Evolutionary conservation across 1,140 invertebrate genomes (phyloP).

Genomic region (Drosophila novamexicana): DNA sequence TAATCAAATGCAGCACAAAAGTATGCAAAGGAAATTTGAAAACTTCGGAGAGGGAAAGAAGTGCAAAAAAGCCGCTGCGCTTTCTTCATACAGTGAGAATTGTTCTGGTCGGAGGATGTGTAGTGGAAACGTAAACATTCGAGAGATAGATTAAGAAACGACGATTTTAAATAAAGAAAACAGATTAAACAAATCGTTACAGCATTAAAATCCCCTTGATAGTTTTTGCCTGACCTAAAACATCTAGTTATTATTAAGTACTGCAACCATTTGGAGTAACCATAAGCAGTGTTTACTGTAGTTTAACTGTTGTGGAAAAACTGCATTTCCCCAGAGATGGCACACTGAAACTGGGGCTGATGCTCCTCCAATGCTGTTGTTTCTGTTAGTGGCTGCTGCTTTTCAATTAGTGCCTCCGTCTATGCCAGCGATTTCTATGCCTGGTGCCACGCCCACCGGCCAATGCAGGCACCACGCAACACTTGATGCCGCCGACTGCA

Average conservation of each 20-base stretch:
- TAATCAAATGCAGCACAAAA: slow-evolving; percentile 78
- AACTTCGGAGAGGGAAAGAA: slow-evolving; percentile 8
- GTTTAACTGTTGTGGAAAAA: slow-evolving; percentile 26
- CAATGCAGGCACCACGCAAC: slow-evolving; percentile 36
- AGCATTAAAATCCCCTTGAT: not conserved
- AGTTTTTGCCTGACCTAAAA: no score
- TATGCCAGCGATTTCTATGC: slow-evolving; percentile 43
- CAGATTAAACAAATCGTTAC: no score
- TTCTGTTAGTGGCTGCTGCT: slow-evolving; percentile 64
- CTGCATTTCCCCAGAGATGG: slow-evolving; percentile 26
- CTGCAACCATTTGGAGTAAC: not conserved
- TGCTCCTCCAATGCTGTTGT: slow-evolving; percentile 18
- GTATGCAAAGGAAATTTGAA: slow-evolving; percentile 73
- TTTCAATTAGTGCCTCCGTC: slow-evolving; percentile 76
- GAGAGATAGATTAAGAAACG: no score
- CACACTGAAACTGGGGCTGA: slow-evolving; percentile 24
- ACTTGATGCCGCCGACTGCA: slow-evolving; percentile 69
- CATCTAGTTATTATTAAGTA: not conserved
- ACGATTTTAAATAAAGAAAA: no score
- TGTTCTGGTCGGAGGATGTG: not conserved
- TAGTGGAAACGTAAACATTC: not conserved
- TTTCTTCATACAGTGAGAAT: slow-evolving; percentile 64
- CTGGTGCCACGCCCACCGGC: slow-evolving; percentile 49
- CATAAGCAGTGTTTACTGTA: slow-evolving; percentile 50
- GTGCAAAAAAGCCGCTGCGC: slow-evolving; percentile 16